Conservation (phyloP, 30 jellyfish, hydroid and myxozoan genomes). For the Rhopilema esculentum region DNA sequence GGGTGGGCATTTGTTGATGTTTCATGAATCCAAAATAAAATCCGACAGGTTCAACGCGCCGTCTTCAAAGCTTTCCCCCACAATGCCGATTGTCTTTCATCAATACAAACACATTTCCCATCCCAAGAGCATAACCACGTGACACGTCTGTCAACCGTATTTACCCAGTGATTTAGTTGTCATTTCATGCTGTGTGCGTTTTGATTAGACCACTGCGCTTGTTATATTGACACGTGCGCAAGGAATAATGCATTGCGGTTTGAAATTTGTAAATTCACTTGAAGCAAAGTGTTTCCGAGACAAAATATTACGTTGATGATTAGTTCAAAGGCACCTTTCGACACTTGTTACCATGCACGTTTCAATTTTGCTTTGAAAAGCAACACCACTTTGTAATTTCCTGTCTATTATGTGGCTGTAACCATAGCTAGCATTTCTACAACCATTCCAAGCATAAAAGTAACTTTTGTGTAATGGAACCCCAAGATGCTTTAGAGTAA, state of each 20-base stretch:
- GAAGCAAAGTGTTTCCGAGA: neutral
- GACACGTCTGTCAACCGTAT: constrained; percentile 5
- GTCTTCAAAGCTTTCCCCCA: neutral
- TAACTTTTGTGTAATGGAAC: too few relatives aligned
- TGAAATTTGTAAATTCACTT: neutral
- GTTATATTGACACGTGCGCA: neutral
- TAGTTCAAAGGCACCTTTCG: neutral
- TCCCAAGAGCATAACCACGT: neutral
- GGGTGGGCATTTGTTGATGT: neutral
- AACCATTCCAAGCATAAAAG: too few relatives aligned
- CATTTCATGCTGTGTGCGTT: constrained; percentile 9
- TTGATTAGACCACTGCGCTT: constrained; percentile 3
- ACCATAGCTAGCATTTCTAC: too few relatives aligned
- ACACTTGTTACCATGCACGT: neutral
- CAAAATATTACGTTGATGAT: neutral
- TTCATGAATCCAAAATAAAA: neutral
- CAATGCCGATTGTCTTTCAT: neutral
- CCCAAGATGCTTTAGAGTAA: too few relatives aligned
- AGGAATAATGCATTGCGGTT: neutral
- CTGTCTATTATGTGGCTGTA: neutral
- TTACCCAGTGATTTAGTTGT: neutral
- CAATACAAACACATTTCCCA: neutral
- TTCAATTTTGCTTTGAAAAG: neutral
- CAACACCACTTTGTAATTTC: neutral
- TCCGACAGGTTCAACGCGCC: neutral